Evolutionary conservation across 1,140 invertebrate species (phyloP), one percentile per base, ranked within the genome.

Genomic region (Drosophila albomicans): DNA sequence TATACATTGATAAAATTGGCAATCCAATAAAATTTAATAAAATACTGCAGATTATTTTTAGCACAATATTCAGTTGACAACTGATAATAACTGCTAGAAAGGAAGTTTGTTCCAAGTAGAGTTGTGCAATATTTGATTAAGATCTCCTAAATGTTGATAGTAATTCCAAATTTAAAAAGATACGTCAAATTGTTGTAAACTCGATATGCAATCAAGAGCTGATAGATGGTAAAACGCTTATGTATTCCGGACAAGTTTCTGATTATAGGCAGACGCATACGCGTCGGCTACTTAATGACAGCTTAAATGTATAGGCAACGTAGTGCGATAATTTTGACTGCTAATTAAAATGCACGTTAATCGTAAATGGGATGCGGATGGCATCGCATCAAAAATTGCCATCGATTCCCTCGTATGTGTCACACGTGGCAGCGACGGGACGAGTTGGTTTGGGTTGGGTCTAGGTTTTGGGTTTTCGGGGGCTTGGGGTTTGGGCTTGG

Each of bases 291-390:
- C 41, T 66, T 56, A 65, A 66, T 66, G 25, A 32, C 41, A 57
- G 64, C 52, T 66, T 62, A 46, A 56, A 69, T 69, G 43, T 52
- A 25, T 25, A 38, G 48, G 16, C 49, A 62, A 20, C 41, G 49
- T 43, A 30, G 13, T 20, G 49, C 66, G 38, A 63, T 62, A 46
- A 75, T 75, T 69, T 68, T 51, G 69, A 38, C 56, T 75, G 80
- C 77, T 87, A 88, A 87, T 88, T 87, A 78, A 78, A 85, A 84
- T 78, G 73, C 62, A 80, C 72, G 80, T 84, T 84, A 88, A 87
- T 88, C 80, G 84, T 46, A 77, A 79, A 76, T 82, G 74, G 64
- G 70, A 62, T 43, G 63, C 48, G 48, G 28, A 66, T 76, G 20
- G 38, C 20, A 62, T 38, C 10, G 67, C 48, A 65, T 72, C 66